These are phyloP conservation scores for Eriosoma lanigerum DNA, from an alignment of 1,140 invertebrate genomes.

Conservation along the genomic window DNA sequence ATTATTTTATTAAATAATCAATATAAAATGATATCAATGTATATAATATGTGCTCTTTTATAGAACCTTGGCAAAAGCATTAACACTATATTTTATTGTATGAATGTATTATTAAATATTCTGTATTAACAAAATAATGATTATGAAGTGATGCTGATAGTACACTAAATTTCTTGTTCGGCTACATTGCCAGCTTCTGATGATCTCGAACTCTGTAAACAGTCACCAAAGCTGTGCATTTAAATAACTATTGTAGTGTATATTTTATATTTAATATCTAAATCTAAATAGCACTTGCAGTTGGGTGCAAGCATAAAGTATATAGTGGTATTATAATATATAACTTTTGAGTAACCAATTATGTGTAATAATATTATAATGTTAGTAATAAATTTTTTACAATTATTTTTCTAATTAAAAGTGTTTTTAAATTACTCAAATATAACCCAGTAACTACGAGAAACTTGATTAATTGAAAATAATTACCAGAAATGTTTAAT, in stretches of 20 bases:
- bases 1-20: background rate
- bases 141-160: conserved; percentile 16
- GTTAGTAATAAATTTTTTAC: too few species aligned
- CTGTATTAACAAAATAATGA: conserved; percentile 4
- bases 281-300: background rate
- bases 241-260: conserved; percentile 21
- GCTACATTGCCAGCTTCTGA: conserved; percentile 29
- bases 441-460: too few species aligned
- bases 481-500: too few species aligned
- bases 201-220: conserved; percentile 45
- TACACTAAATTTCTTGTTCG: conserved; percentile 41
- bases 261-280: background rate
- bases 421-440: too few species aligned
- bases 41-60: conserved; percentile 38
- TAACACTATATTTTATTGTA: conserved; percentile 17
- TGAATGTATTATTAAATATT: conserved; percentile 1
- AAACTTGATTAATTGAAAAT: too few species aligned
- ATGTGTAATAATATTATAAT: too few species aligned
- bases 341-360: too few species aligned
- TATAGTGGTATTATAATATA: background rate
- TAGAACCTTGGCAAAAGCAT: conserved; percentile 6
- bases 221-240: conserved; percentile 39
- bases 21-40: background rate
- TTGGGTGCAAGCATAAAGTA: background rate
- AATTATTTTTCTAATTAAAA: too few species aligned